Base-by-base conservation (phyloP, 2,888 invertebrate species). In the Parnassius smintheus region DNA sequence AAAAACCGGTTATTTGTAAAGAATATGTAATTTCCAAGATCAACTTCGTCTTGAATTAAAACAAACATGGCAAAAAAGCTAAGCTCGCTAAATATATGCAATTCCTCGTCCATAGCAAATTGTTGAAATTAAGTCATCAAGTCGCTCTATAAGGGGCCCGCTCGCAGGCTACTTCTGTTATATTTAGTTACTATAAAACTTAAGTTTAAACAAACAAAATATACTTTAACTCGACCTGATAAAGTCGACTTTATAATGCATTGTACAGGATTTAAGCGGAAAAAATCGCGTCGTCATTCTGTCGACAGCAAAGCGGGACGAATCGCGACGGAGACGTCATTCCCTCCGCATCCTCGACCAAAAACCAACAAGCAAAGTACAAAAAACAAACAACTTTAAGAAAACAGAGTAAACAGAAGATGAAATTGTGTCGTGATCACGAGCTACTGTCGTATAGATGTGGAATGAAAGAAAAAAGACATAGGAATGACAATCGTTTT, bases 331-430 rank as follows among this genome's bases (percentile, higher is more conserved):
- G 78, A 89, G 85, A 83, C 88, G 86, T 88, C 86, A 86, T 85
- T 88, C 82, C 83, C 82, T 83, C 81, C 76, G 80, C 82, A 78
- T 85, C 83, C 83, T 82, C 80, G 78, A 88, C 80, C 59, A 49
- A 88, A 89, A 90, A 89, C 87, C 88, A 88, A 90, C 89, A 88
- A 87, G 85, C 83, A 78, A 78, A 78, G 75, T 76, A 78, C 70
- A 78, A 82, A 82, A 80, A 80, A 76, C 71, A 66, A 76, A 73
- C 70, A 76, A 76, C 68, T 58, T 59, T 62, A 67, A 73, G 66
- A 69, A 67, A 67, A 70, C 61, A 66, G 64, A 66, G 67, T 69
- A 76, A 71, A 70, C 67, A 70, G 74, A 74, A 71, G 73, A 75
- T 70, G 66, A 66, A 71, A 72, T 76, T 73, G 74, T 73, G 71